Percentiles rank a stretch among this genome's conserved stretches.
Evolutionary conservation across 2,888 invertebrate species (phyloP).

Genomic region (Ochropleura plecta): DNA sequence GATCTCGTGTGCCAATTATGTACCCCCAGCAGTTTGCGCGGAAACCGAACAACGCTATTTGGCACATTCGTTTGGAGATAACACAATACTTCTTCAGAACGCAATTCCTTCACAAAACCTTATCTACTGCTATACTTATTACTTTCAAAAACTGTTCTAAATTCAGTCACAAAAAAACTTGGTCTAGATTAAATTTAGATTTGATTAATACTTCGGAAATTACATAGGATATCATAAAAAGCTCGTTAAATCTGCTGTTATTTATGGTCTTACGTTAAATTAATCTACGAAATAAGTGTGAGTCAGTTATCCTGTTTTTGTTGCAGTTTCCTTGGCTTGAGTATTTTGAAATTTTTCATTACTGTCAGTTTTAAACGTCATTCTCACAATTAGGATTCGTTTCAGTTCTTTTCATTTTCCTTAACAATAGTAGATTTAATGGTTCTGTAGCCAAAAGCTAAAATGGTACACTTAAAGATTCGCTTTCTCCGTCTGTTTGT

Average conservation of each 20-base stretch:
- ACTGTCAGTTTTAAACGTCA: not conserved
- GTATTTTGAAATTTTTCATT: not conserved
- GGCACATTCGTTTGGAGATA: no score
- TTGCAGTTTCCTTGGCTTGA: not conserved
- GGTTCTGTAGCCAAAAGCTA: not conserved
- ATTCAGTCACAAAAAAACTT: not conserved
- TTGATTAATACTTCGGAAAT: conserved; percentile 30
- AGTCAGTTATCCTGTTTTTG: conserved; percentile 11
- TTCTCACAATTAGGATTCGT: no score
- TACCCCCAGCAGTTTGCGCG: not conserved
- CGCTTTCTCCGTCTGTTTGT: no score
- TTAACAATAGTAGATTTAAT: not conserved
- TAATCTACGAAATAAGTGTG: not conserved
- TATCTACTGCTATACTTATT: not conserved
- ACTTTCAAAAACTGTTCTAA: not conserved
- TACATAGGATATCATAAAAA: conserved; percentile 42
- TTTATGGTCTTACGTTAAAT: conserved; percentile 21
- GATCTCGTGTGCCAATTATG: not conserved
- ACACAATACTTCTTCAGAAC: not conserved
- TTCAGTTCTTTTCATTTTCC: not conserved
- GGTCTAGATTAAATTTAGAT: conserved; percentile 28
- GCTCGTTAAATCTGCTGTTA: conserved; percentile 30
- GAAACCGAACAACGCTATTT: no score
- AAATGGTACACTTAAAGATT: not conserved
- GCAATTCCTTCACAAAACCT: not conserved